Conservation (phyloP, 2,113 vertebrate species). For the Trinectes maculatus region DNA sequence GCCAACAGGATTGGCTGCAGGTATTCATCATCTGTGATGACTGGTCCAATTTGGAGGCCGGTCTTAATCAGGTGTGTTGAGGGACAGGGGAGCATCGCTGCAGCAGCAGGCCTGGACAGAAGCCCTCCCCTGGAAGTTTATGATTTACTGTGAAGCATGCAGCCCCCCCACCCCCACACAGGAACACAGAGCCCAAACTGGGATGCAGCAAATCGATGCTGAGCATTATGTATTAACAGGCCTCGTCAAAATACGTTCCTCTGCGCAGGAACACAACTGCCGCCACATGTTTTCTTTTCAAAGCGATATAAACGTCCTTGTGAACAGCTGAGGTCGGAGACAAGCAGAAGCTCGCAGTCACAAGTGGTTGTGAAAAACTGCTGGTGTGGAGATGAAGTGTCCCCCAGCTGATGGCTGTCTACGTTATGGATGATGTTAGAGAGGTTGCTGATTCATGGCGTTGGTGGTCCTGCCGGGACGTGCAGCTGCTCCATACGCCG, state of each 20-base stretch:
- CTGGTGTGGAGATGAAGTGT: slow-evolving; percentile 67
- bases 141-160: slow-evolving; percentile 15
- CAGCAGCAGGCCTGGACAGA: slow-evolving; percentile 35
- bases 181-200: slow-evolving; percentile 47
- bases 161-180: background rate
- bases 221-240: slow-evolving; percentile 29
- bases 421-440: slow-evolving; percentile 73
- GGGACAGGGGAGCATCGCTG: slow-evolving; percentile 45
- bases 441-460: slow-evolving; percentile 71
- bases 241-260: slow-evolving; percentile 46
- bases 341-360: slow-evolving; percentile 58
- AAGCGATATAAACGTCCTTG: slow-evolving; percentile 51
- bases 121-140: slow-evolving; percentile 17
- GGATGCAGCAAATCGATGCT: slow-evolving; percentile 25
- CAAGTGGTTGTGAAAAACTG: slow-evolving; percentile 61
- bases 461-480: slow-evolving; percentile 68
- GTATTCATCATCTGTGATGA: slow-evolving; percentile 72
- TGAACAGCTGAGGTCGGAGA: slow-evolving; percentile 51
- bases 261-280: slow-evolving; percentile 19
- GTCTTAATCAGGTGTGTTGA: slow-evolving; percentile 67
- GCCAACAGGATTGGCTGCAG: slow-evolving; percentile 74
- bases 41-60: slow-evolving; percentile 61
- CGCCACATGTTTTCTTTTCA: slow-evolving; percentile 49
- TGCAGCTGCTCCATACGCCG: slow-evolving; percentile 62
- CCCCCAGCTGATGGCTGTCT: slow-evolving; percentile 71